Evolutionary conservation across 2,797 vertebrate genomes (phyloP).

Genomic region (Hybognathus amarus): DNA sequence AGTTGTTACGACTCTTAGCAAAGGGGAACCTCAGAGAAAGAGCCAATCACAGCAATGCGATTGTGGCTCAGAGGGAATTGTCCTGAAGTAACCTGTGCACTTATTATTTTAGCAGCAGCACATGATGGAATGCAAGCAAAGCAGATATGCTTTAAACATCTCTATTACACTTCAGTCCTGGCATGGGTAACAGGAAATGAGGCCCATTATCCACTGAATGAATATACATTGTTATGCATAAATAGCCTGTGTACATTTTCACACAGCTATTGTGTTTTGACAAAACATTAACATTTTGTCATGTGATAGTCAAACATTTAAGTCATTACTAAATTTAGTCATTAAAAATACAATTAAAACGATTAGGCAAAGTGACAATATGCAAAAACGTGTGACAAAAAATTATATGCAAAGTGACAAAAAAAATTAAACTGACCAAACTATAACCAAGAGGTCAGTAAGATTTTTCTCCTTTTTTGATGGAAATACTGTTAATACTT

Average conservation of each 20-base stretch:
- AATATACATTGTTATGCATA: constrained; percentile 9
- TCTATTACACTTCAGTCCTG: constrained; percentile 71
- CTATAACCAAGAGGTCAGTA: background rate
- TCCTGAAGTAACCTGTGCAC: constrained; percentile 77
- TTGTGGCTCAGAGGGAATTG: constrained; percentile 68
- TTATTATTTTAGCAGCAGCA: constrained; percentile 80
- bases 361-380: background rate
- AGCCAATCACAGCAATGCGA: constrained; percentile 77
- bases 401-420: background rate
- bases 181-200: constrained; percentile 63
- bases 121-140: constrained; percentile 75
- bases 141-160: constrained; percentile 75
- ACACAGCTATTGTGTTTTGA: background rate
- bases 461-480: background rate
- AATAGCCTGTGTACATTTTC: background rate
- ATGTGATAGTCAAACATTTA: background rate
- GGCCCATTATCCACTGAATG: constrained; percentile 51
- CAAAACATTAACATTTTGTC: background rate
- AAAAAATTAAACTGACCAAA: background rate
- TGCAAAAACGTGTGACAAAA: background rate
- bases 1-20: constrained; percentile 70
- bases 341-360: background rate
- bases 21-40: constrained; percentile 60
- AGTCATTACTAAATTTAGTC: background rate
- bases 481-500: background rate